Conservation (phyloP, 2,888 invertebrate species). For the Physocephala rufipes region DNA sequence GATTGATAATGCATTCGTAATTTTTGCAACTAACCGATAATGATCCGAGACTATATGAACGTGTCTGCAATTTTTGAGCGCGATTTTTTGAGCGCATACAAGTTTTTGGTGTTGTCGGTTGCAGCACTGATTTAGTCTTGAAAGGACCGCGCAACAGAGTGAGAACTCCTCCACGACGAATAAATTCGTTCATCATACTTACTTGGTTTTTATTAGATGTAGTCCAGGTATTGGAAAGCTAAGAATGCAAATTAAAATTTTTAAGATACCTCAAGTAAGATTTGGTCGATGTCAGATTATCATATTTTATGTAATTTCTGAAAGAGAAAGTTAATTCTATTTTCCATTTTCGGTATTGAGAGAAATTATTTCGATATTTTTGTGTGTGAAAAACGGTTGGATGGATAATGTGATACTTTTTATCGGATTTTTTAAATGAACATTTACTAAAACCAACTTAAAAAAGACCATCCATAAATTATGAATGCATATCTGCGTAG, state of each 20-base stretch:
- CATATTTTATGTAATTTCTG: no score
- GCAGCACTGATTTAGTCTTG: constrained; percentile 61
- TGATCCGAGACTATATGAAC: constrained; percentile 64
- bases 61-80: constrained; percentile 57
- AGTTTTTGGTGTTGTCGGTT: constrained; percentile 60
- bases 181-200: constrained; percentile 61
- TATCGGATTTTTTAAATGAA: no score
- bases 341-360: no score
- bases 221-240: constrained; percentile 28
- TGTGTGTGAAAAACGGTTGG: no score
- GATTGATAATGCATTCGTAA: constrained; percentile 60
- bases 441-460: no score
- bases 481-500: no score
- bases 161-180: constrained; percentile 63
- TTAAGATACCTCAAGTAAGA: no score
- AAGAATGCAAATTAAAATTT: background rate
- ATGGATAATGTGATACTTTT: no score
- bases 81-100: constrained; percentile 51
- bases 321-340: no score
- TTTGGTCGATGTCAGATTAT: no score
- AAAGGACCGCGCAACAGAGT: constrained; percentile 63
- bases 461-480: no score
- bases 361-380: no score
- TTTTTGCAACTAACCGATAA: constrained; percentile 63
- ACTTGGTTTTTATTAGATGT: constrained; percentile 50